phyloP scores from a whole-genome alignment of 1,140 invertebrate genomes.

The Macrotrachela quadricornifera region DNA sequence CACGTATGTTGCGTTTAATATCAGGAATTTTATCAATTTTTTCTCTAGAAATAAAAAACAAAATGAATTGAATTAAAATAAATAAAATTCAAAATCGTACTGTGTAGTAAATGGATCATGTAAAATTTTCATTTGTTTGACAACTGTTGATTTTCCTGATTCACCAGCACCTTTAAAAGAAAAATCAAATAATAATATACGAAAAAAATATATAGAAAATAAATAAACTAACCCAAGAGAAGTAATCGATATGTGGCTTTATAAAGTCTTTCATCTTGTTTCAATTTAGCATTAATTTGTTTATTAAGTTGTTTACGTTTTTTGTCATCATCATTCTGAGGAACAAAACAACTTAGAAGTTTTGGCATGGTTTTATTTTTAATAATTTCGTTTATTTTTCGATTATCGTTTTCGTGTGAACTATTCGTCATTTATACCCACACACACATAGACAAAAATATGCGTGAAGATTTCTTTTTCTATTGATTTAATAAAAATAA shows the following conservation, averaged over 20 bases:
- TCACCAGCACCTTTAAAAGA: slow-evolving; percentile 30
- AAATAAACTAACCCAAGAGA: not conserved
- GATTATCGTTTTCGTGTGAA: too few species aligned
- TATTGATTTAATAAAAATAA: too few species aligned
- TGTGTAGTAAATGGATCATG: slow-evolving; percentile 42
- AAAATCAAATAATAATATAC: not conserved
- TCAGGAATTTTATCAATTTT: slow-evolving; percentile 4
- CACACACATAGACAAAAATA: too few species aligned
- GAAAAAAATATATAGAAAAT: slow-evolving; percentile 65
- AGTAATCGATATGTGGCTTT: slow-evolving; percentile 3
- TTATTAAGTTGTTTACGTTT: slow-evolving; percentile 4
- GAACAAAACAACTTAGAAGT: too few species aligned
- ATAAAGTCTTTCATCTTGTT: slow-evolving; percentile 2
- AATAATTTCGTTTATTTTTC: too few species aligned
- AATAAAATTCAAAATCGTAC: not conserved
- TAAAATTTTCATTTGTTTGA: slow-evolving; percentile 99
- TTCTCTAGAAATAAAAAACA: not conserved
- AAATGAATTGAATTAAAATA: not conserved
- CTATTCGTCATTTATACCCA: too few species aligned
- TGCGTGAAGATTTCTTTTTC: too few species aligned
- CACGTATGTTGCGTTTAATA: slow-evolving; percentile 9
- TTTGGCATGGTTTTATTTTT: too few species aligned
- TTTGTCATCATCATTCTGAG: not conserved
- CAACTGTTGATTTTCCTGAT: slow-evolving; percentile 96
- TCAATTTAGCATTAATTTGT: slow-evolving; percentile 6